These are phyloP conservation scores for Meriones unguiculatus DNA, from an alignment of 2,113 vertebrate species.

Conservation along the genomic window DNA sequence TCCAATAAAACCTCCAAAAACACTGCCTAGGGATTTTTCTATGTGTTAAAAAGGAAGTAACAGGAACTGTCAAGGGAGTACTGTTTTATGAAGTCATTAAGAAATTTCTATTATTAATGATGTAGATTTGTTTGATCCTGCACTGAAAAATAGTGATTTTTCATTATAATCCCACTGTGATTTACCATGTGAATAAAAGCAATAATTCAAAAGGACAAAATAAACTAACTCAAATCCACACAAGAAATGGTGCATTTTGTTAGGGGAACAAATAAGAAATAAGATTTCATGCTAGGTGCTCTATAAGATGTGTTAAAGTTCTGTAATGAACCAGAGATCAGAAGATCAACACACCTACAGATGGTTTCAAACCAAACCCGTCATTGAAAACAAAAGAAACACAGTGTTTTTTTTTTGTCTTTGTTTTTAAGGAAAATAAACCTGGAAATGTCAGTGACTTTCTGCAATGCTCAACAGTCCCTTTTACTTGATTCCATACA, in stretches of 20 bases:
- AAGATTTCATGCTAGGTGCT: slow-evolving; percentile 77
- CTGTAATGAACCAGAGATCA: slow-evolving; percentile 78
- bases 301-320: slow-evolving; percentile 74
- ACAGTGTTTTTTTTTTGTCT: neutral
- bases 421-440: slow-evolving; percentile 12
- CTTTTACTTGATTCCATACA: slow-evolving; percentile 31
- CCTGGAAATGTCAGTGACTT: slow-evolving; percentile 53
- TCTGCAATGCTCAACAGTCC: neutral
- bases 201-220: slow-evolving; percentile 76
- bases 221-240: slow-evolving; percentile 73
- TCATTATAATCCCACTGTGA: slow-evolving; percentile 71
- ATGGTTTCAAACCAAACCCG: slow-evolving; percentile 78
- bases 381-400: slow-evolving; percentile 56
- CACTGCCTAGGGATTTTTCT: neutral
- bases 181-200: slow-evolving; percentile 84
- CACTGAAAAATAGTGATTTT: slow-evolving; percentile 56
- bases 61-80: slow-evolving; percentile 35
- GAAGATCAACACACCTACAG: slow-evolving; percentile 65
- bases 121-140: slow-evolving; percentile 17
- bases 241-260: slow-evolving; percentile 82
- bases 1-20: slow-evolving; percentile 11
- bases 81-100: slow-evolving; percentile 51
- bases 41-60: slow-evolving; percentile 42
- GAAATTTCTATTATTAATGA: neutral
- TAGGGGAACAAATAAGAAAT: slow-evolving; percentile 83